Evolutionary conservation across 2,888 invertebrate species (phyloP).

Genomic region (Pharmacophagus antenor): DNA sequence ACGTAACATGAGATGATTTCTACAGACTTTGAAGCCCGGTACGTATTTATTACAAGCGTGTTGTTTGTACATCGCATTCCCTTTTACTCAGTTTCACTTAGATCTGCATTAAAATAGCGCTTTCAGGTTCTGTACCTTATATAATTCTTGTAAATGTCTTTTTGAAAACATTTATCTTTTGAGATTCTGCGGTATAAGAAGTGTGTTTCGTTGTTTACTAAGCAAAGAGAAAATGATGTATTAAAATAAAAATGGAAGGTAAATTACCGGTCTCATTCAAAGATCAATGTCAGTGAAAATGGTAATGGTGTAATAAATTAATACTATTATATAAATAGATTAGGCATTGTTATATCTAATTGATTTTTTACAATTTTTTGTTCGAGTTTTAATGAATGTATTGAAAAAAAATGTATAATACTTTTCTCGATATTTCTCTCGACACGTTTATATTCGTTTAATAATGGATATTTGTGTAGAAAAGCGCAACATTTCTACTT

Average conservation of each 20-base stretch:
- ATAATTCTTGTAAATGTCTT: too few species aligned
- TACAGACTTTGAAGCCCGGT: slow-evolving; percentile 15
- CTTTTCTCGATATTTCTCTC: neutral
- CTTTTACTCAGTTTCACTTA: slow-evolving; percentile 23
- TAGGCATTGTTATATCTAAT: too few species aligned
- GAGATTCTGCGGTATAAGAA: neutral
- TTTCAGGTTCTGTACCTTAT: too few species aligned
- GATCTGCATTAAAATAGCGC: neutral
- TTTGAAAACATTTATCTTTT: too few species aligned
- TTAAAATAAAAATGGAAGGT: neutral
- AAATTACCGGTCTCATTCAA: too few species aligned
- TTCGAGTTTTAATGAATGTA: neutral
- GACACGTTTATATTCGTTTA: slow-evolving; percentile 6
- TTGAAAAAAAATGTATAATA: neutral
- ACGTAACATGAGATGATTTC: slow-evolving; percentile 27
- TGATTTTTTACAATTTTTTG: too few species aligned
- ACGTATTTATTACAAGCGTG: slow-evolving; percentile 24
- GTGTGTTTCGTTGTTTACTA: neutral
- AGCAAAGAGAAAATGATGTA: too few species aligned
- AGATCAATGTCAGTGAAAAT: too few species aligned
- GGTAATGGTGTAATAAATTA: too few species aligned
- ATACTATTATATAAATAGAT: too few species aligned
- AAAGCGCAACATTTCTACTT: slow-evolving; percentile 15
- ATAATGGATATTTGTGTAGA: slow-evolving; percentile 13
- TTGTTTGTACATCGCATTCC: slow-evolving; percentile 28